These are phyloP conservation scores for Drosophila barbarae DNA, from an alignment of 2,888 invertebrate species.

Conservation along the genomic window DNA sequence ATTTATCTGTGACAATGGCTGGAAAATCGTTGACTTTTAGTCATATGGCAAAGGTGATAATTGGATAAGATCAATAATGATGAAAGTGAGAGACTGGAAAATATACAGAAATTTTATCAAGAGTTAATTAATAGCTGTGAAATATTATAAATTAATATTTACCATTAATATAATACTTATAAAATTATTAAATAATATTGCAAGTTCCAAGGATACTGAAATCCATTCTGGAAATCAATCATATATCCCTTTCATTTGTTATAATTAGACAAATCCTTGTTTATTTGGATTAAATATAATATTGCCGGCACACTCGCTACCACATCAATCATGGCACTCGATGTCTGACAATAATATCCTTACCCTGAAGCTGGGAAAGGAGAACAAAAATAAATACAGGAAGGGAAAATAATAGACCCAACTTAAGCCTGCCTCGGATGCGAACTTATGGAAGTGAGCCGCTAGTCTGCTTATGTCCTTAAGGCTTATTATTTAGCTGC, in stretches of 20 bases:
- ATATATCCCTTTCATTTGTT: conserved; percentile 34
- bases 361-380: conserved; percentile 5
- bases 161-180: not conserved
- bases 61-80: not conserved
- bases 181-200: not conserved
- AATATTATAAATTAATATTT: not conserved
- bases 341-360: conserved; percentile 50
- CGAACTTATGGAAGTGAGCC: conserved; percentile 5
- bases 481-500: conserved; percentile 42
- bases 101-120: not conserved
- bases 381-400: not conserved
- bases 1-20: not conserved
- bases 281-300: conserved; percentile 6
- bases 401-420: conserved; percentile 6
- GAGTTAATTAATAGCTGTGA: not conserved
- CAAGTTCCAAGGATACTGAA: not conserved
- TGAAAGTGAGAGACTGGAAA: not conserved
- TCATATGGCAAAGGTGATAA: not conserved
- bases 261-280: conserved; percentile 44
- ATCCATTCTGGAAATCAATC: not conserved
- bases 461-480: conserved; percentile 38
- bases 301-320: conserved; percentile 7
- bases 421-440: conserved; percentile 19
- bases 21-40: not conserved
- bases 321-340: conserved; percentile 50